Evolutionary conservation across 2,113 vertebrate genomes (phyloP), one percentile per base, ranked within the genome.

Genomic region (Coryphaenoides rupestris): DNA sequence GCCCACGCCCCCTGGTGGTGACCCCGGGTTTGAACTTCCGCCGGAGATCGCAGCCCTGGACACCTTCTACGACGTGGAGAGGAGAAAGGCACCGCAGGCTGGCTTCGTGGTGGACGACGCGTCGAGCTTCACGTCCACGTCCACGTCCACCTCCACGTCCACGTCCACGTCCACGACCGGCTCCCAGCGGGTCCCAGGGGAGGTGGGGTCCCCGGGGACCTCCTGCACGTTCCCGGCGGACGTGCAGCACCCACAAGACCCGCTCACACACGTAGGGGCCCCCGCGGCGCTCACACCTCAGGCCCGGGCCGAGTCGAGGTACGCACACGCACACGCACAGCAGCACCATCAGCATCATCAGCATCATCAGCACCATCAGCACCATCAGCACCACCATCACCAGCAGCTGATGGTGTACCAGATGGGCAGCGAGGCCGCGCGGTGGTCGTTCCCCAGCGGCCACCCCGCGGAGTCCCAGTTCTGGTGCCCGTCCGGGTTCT

Each of bases 401-500:
- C 53, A 60, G 19, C 81, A 82, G 19, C 3, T 80, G 59, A 3
- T 74, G 14, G 56, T 83, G 74, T 83, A 65, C 55, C 90, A 81
- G 76, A 78, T n/a, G n/a, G n/a, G n/a, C n/a, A n/a, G n/a, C 33
- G 87, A 89, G 5, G n/a, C 57, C 16, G 22, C 72, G 3, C 80
- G 82, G 14, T 89, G 88, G 86, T 65, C 77, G 28, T 61, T 75
- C 52, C 86, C 81, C 40, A 55, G 65, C 13, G 33, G 33, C 10
- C 60, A 73, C 6, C 53, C 69, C 0, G 22, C 75, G 2, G 78
- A 88, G n/a, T 12, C 76, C 3, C 84, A 83, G 28, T 81, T 78
- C 64, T 90, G 89, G 91, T 81, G 79, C 50, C 89, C 84, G 62
- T 1, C 70, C 10, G n/a, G n/a, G n/a, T n/a, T n/a, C 33, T 40